Conservation (phyloP, 35 echinoderm and acorn worm genomes). For the Acanthaster planci region DNA sequence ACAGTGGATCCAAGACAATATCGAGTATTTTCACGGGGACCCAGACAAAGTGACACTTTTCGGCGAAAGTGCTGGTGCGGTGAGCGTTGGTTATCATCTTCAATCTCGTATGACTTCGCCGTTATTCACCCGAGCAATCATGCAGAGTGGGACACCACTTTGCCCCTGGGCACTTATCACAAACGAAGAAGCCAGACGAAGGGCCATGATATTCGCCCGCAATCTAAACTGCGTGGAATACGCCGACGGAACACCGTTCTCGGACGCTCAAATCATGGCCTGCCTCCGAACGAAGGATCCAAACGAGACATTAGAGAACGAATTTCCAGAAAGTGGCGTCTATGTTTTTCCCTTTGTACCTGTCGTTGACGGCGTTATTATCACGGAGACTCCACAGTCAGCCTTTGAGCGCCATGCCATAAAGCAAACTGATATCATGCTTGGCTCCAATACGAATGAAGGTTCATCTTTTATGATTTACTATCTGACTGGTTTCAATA, state of each 20-base stretch:
- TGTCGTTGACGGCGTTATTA: constrained; percentile 77
- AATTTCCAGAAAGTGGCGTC: constrained; percentile 37
- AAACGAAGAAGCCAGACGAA: constrained; percentile 58
- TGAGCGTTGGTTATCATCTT: constrained; percentile 75
- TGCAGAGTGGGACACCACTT: constrained; percentile 76
- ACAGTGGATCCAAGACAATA: constrained; percentile 84
- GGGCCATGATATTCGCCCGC: constrained; percentile 57
- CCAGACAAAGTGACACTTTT: constrained; percentile 70
- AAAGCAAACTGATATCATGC: constrained; percentile 71
- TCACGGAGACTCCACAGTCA: constrained; percentile 57
- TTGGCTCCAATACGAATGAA: constrained; percentile 89
- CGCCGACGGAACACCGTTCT: background rate
- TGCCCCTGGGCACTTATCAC: constrained; percentile 76
- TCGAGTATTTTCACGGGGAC: constrained; percentile 69
- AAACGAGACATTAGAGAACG: constrained; percentile 34
- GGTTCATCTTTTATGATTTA: constrained; percentile 83
- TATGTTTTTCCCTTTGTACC: constrained; percentile 83
- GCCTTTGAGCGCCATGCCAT: constrained; percentile 47
- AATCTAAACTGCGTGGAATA: constrained; percentile 39
- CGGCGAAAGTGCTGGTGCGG: constrained; percentile 88
- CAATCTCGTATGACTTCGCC: constrained; percentile 56
- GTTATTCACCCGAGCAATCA: constrained; percentile 67
- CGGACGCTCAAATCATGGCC: constrained; percentile 50
- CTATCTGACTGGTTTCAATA: constrained; percentile 40
- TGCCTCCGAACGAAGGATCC: constrained; percentile 56